These are phyloP conservation scores for Antrozous pallidus DNA, from an alignment of 2,797 vertebrate genomes.

Conservation along the genomic window DNA sequence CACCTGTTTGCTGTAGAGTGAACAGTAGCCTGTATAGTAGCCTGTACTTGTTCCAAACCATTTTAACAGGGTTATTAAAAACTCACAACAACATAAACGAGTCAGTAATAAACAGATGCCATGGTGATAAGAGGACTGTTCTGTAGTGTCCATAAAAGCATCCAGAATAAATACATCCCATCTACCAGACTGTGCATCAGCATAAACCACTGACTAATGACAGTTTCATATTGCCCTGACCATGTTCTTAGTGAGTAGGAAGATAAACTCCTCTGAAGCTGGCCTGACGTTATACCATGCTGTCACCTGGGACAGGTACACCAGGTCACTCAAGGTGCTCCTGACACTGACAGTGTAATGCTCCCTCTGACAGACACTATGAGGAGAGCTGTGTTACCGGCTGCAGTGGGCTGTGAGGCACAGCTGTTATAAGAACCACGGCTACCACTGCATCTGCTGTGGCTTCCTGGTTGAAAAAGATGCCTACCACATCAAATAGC, in stretches of 20 bases:
- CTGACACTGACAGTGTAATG: neutral
- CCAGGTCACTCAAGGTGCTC: neutral
- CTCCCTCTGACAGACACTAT: neutral
- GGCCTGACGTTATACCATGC: neutral
- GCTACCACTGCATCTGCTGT: neutral
- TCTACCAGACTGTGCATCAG: neutral
- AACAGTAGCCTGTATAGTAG: neutral
- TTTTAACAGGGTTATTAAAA: neutral
- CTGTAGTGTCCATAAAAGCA: neutral
- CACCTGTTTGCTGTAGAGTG: neutral
- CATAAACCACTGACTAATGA: neutral
- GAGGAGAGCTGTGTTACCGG: neutral
- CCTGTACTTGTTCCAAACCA: neutral
- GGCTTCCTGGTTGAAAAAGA: slow-evolving; percentile 7
- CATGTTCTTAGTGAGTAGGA: neutral
- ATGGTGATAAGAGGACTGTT: neutral
- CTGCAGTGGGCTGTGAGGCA: neutral
- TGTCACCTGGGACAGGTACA: neutral
- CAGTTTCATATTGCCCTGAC: neutral
- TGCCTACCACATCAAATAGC: neutral
- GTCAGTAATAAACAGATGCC: neutral
- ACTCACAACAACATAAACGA: neutral
- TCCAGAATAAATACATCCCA: neutral
- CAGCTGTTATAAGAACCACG: neutral
- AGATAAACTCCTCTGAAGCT: neutral